phyloP scores from a whole-genome alignment of 2,797 vertebrate genomes.

The Muscicapa comitata region DNA sequence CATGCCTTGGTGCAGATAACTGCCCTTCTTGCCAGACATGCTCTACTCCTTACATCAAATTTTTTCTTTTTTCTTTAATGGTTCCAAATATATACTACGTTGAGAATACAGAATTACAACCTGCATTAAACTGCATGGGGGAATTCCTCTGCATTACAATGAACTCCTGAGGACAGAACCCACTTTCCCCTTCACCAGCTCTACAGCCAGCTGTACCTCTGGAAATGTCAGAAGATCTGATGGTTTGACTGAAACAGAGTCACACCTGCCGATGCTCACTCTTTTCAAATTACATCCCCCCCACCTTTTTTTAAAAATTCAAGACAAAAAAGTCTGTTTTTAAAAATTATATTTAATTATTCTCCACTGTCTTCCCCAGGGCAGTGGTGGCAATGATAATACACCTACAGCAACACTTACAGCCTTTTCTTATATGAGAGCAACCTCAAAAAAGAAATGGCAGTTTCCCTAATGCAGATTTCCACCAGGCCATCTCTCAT shows the following conservation, averaged over 20 bases:
- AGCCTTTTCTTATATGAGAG: not conserved
- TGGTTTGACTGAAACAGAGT: not conserved
- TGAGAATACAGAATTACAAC: not conserved
- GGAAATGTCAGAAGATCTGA: not conserved
- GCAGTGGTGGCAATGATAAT: not conserved
- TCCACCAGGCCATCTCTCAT: not conserved
- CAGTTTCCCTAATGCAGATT: not conserved
- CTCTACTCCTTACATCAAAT: not conserved
- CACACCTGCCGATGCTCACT: not conserved
- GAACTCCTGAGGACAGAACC: not conserved
- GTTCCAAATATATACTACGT: not conserved
- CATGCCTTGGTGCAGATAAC: not conserved
- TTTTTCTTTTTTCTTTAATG: not conserved
- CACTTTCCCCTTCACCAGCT: not conserved
- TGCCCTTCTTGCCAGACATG: fast-evolving
- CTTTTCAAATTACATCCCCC: not conserved
- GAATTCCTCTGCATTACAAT: not conserved
- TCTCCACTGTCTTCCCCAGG: not conserved
- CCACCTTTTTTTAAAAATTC: not conserved
- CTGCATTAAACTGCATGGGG: not conserved
- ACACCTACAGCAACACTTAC: not conserved
- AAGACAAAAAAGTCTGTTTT: not conserved
- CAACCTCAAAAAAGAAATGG: not conserved
- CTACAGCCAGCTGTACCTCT: not conserved
- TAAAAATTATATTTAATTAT: not conserved